Conservation (phyloP, 2,888 invertebrate genomes). For the Mesochorus sp. region DNA sequence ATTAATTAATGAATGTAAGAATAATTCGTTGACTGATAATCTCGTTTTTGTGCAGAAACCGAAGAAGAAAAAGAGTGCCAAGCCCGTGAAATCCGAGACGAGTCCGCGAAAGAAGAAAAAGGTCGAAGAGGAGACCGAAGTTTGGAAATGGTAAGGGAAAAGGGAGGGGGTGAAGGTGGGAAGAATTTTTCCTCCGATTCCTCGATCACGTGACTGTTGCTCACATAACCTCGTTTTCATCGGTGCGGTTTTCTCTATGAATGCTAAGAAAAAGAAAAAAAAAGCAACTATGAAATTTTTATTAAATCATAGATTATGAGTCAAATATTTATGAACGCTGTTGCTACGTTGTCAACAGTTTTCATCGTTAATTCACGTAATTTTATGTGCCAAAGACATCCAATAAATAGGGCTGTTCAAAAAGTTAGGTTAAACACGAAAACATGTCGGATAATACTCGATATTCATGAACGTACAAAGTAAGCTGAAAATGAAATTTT, state of each 20-base stretch:
- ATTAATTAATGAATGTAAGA: too few species aligned
- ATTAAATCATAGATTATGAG: conserved; percentile 16
- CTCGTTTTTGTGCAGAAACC: conserved; percentile 69
- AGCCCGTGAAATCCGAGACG: conserved; percentile 74
- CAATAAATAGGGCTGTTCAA: background rate
- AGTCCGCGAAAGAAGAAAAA: conserved; percentile 89
- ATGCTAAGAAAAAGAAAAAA: too few species aligned
- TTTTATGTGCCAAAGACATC: background rate
- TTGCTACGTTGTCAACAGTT: conserved; percentile 8
- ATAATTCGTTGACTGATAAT: background rate
- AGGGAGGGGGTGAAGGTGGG: background rate
- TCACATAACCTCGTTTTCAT: conserved; percentile 58
- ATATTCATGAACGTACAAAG: background rate
- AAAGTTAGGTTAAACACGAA: conserved; percentile 35
- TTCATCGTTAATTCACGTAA: background rate
- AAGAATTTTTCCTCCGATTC: background rate
- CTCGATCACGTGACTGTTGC: conserved; percentile 53
- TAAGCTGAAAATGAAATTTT: conserved; percentile 11
- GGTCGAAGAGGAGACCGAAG: conserved; percentile 91
- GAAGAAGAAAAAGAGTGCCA: conserved; percentile 73
- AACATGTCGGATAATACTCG: background rate
- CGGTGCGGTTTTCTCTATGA: too few species aligned
- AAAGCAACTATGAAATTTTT: background rate
- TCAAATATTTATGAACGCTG: background rate
- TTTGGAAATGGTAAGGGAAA: conserved; percentile 93